These are phyloP conservation scores for Sebastes wilsoni DNA, from an alignment of 2,797 vertebrate species.

Conservation along the genomic window DNA sequence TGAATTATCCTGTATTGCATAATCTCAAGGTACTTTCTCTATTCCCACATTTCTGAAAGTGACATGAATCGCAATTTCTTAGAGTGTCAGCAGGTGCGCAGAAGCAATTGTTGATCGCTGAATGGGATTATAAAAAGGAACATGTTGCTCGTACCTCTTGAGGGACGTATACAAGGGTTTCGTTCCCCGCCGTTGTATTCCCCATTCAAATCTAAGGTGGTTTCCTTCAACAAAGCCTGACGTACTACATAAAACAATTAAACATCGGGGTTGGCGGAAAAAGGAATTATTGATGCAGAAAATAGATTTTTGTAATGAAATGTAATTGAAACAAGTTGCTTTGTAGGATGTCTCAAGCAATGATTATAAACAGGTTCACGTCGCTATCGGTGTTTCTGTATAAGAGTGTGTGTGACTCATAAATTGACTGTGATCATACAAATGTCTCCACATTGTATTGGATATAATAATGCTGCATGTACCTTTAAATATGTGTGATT, in stretches of 20 bases:
- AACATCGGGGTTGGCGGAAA: slow-evolving; percentile 26
- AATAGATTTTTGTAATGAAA: slow-evolving; percentile 75
- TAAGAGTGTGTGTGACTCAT: background rate
- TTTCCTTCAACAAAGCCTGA: slow-evolving; percentile 58
- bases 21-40: background rate
- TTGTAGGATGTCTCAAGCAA: slow-evolving; percentile 24
- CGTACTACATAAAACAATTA: slow-evolving; percentile 72
- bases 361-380: slow-evolving; percentile 33
- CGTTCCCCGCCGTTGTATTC: slow-evolving; percentile 28
- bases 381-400: slow-evolving; percentile 4
- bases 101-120: slow-evolving; percentile 5
- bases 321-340: slow-evolving; percentile 63
- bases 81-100: background rate
- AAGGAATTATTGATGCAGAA: slow-evolving; percentile 71
- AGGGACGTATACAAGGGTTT: slow-evolving; percentile 45
- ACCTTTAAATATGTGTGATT: background rate
- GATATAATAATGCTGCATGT: background rate
- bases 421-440: slow-evolving; percentile 20
- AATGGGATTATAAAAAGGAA: slow-evolving; percentile 36
- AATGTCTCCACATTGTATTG: slow-evolving; percentile 1
- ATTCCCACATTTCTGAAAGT: background rate
- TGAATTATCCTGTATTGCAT: background rate
- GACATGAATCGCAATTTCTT: slow-evolving; percentile 20
- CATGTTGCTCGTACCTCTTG: slow-evolving; percentile 37
- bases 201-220: slow-evolving; percentile 36